These are phyloP conservation scores for Cephalopholis sonnerati DNA, from an alignment of 2,113 vertebrate genomes.

Conservation along the genomic window DNA sequence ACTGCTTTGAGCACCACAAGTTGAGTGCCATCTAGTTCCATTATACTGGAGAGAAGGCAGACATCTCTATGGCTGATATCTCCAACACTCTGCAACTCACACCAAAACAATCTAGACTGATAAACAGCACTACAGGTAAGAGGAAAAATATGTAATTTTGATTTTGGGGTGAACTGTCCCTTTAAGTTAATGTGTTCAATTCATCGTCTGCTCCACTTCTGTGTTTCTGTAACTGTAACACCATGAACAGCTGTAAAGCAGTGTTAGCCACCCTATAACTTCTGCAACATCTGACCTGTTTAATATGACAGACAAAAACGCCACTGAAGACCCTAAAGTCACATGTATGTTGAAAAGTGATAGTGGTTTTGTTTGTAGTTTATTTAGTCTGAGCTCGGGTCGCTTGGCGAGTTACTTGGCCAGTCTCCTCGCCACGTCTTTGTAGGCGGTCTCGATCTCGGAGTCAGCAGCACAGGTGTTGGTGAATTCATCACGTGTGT, in stretches of 20 bases:
- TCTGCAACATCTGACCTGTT: slow-evolving; percentile 35
- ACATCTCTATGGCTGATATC: too few species aligned
- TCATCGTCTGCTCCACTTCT: slow-evolving; percentile 45
- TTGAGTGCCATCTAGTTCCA: too few species aligned
- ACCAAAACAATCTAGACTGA: too few species aligned
- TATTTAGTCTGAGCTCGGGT: slow-evolving; percentile 11
- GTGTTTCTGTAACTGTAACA: slow-evolving; percentile 36
- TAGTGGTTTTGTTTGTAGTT: slow-evolving; percentile 22
- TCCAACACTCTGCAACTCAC: too few species aligned
- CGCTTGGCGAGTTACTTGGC: slow-evolving; percentile 80
- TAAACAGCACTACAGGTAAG: too few species aligned
- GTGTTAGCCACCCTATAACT: not conserved
- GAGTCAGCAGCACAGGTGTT: slow-evolving; percentile 94
- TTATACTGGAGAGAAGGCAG: too few species aligned
- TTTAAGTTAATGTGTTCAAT: slow-evolving; percentile 27
- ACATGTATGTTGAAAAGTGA: not conserved
- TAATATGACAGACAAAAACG: slow-evolving; percentile 20
- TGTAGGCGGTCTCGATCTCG: slow-evolving; percentile 95
- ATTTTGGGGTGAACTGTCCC: too few species aligned
- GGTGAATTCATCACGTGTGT: slow-evolving; percentile 93
- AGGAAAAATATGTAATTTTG: too few species aligned
- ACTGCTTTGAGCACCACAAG: too few species aligned
- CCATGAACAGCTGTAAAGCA: slow-evolving; percentile 4
- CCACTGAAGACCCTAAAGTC: slow-evolving; percentile 26
- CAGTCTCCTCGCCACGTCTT: slow-evolving; percentile 93